Conservation (phyloP, 2,888 invertebrate genomes). For the Drosophila yooni region DNA sequence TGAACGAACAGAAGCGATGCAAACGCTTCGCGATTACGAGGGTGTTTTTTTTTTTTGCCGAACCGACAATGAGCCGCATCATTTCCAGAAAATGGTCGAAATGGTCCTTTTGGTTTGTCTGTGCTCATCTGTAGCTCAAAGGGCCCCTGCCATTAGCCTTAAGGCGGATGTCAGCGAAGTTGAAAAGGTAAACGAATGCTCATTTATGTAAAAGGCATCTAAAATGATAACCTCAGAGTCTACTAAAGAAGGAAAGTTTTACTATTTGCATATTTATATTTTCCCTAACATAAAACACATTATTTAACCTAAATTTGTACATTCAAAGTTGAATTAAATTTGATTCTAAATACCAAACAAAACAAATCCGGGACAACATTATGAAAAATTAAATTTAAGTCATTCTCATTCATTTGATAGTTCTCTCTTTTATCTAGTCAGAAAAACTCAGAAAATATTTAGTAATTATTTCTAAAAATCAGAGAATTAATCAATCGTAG, state of each 20-base stretch:
- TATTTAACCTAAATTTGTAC: background rate
- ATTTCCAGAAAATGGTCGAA: conserved; percentile 9
- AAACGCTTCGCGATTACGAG: conserved; percentile 50
- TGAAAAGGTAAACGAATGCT: conserved; percentile 19
- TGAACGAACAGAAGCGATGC: conserved; percentile 61
- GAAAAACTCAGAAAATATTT: background rate
- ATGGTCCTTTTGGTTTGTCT: conserved; percentile 6
- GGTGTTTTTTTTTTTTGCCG: conserved; percentile 46
- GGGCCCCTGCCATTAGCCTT: background rate
- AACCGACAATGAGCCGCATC: conserved; percentile 31
- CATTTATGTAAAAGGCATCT: conserved; percentile 1
- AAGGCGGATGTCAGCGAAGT: conserved; percentile 1
- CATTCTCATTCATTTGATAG: background rate
- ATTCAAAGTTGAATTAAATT: background rate
- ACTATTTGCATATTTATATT: background rate
- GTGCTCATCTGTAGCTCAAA: conserved; percentile 11
- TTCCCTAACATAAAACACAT: background rate
- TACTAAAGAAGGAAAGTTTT: background rate
- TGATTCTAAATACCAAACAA: too few relatives aligned
- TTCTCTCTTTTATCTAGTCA: background rate
- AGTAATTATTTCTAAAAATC: background rate
- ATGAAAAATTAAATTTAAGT: background rate
- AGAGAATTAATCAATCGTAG: background rate
- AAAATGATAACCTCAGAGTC: background rate
- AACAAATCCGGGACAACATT: background rate